Evolutionary conservation across 2,888 invertebrate genomes (phyloP).

Genomic region (Branchellion lobata): DNA sequence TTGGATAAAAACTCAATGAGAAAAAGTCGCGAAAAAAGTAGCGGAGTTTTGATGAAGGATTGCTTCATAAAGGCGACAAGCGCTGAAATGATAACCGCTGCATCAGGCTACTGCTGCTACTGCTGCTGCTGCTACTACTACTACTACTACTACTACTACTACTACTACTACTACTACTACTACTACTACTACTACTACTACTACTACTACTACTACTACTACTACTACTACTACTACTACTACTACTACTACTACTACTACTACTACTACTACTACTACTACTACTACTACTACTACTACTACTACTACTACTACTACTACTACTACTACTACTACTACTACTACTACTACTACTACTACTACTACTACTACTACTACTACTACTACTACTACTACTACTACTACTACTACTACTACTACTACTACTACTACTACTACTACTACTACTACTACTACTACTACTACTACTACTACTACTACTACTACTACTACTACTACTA

Average conservation of each 20-base stretch:
- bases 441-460: constrained; percentile 22
- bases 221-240: constrained; percentile 22
- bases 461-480: constrained; percentile 22
- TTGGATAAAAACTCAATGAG: too few species aligned
- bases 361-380: constrained; percentile 18
- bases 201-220: constrained; percentile 22
- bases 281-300: constrained; percentile 22
- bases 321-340: constrained; percentile 22
- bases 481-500: constrained; percentile 18
- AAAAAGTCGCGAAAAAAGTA: too few species aligned
- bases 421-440: constrained; percentile 21
- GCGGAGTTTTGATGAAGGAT: too few species aligned
- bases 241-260: constrained; percentile 21
- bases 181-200: constrained; percentile 19
- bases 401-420: constrained; percentile 22
- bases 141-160: constrained; percentile 22
- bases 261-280: constrained; percentile 22
- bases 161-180: constrained; percentile 19
- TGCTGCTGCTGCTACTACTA: neutral
- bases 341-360: constrained; percentile 22
- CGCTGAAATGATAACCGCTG: too few species aligned
- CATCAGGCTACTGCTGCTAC: too few species aligned
- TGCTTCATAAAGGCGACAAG: too few species aligned
- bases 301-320: constrained; percentile 21
- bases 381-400: constrained; percentile 19